Base-by-base conservation (phyloP, 1,140 invertebrate genomes). In the Polypedilum vanderplanki region DNA sequence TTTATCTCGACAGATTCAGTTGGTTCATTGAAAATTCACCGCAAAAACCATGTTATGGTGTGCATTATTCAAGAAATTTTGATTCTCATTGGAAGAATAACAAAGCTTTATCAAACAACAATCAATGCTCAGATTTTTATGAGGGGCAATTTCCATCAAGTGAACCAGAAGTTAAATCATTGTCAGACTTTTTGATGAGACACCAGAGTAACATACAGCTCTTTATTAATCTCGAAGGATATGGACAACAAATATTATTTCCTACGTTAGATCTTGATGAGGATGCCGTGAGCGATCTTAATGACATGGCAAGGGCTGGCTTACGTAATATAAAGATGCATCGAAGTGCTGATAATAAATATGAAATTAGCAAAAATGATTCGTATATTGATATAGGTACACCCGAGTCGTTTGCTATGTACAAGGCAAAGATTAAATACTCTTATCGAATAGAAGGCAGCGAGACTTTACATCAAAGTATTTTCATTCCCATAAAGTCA, bases 121-220 rank as follows among this genome's bases (percentile, higher is more conserved):
- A 92, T 77, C 89, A 90, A 0, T 97, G 95, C 78, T 87, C 88
- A 24, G 91, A 96, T 41, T 91, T 89, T 75, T 97, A 89, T 79
- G 88, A 89, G 0, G 95, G 95, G 0, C 84, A 88, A 0, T 83
- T 85, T 18, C 86, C 93, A 0, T 94, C 95, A 79, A 95, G 93
- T 0, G 94, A 97, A 81, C 90, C 90, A 0, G 95, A 97, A 83
- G 93, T 92, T 0, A 83, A 84, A 67, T 88, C 88, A 0, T 81
- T 92, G 1, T 87, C 88, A 0, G 85, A 90, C 73, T 90, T 89
- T 74, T 87, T 88, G 10, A 81, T 85, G 75, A 85, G 87, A 76
- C 83, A 86, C 75, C 15, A 22, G n/a, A 70, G 18, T 1, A 22
- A 7, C 17, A 70, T 70, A 8, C 9, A 22, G 18, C 17, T 70